A percentile compares a stretch with the other conserved stretches of the same genome.
These are phyloP conservation scores for Sitta carolinensis DNA, from an alignment of 2,797 vertebrate species.

Conservation along the genomic window DNA sequence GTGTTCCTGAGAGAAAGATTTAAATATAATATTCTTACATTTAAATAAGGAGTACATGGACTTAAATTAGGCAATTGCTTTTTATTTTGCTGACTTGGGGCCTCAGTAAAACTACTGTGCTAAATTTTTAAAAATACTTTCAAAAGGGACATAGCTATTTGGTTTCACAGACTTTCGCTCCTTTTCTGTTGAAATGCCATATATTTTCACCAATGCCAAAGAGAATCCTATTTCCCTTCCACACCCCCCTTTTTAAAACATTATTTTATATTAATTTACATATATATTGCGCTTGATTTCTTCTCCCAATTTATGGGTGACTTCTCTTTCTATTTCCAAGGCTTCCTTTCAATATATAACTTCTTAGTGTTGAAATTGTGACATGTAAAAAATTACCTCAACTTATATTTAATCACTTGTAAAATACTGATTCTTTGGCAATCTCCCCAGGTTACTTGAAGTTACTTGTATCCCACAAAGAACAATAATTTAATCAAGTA, in stretches of 20 bases:
- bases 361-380: not conserved
- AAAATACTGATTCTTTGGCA: not conserved
- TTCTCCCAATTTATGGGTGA: not conserved
- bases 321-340: not conserved
- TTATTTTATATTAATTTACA: not conserved
- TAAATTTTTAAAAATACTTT: not conserved
- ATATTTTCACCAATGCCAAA: not conserved
- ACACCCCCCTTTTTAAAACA: fast-evolving
- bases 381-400: not conserved
- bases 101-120: not conserved
- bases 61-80: not conserved
- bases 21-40: not conserved
- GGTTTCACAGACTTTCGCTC: not conserved
- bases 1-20: not conserved
- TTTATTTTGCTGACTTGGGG: not conserved
- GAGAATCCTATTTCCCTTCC: not conserved
- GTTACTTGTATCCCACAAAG: fast-evolving
- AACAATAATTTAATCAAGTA: not conserved
- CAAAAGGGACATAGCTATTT: not conserved
- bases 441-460: not conserved
- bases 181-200: not conserved
- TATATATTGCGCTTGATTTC: not conserved
- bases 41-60: not conserved
- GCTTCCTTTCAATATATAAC: not conserved
- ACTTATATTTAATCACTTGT: not conserved